Percentiles rank a stretch among this genome's conserved stretches.
These are phyloP conservation scores for Alethe castanea DNA, from an alignment of 2,113 vertebrate species.

Conservation along the genomic window DNA sequence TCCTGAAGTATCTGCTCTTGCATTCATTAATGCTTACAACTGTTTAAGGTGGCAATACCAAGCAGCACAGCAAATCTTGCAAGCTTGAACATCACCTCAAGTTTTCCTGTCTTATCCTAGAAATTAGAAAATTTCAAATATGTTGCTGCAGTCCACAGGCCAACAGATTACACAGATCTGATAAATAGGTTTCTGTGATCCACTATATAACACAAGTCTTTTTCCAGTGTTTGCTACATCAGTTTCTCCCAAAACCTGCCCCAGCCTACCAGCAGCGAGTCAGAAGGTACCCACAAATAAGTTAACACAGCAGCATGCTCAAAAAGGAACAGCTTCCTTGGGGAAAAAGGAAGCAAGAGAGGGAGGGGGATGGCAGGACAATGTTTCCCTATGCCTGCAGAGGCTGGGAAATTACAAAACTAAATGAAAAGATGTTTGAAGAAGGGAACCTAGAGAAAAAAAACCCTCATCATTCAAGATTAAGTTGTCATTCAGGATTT, in stretches of 20 bases:
- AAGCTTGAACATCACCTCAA: background rate
- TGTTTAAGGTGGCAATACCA: background rate
- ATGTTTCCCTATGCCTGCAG: background rate
- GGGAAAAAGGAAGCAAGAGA: background rate
- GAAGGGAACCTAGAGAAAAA: background rate
- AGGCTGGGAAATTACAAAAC: background rate
- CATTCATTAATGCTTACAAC: background rate
- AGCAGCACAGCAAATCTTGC: background rate
- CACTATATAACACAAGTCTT: background rate
- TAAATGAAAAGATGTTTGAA: background rate
- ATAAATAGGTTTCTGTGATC: background rate
- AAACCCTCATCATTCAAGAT: background rate
- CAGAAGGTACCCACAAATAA: background rate
- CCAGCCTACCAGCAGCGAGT: background rate
- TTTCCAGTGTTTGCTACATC: background rate
- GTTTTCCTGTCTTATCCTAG: background rate
- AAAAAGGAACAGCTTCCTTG: background rate
- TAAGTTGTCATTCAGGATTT: background rate
- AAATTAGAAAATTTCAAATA: background rate
- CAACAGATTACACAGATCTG: background rate
- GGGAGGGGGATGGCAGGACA: fast-evolving
- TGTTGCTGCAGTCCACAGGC: background rate
- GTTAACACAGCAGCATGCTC: background rate
- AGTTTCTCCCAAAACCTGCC: background rate
- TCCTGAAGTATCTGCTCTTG: background rate